Percentiles rank a stretch among this genome's conserved stretches.
These are phyloP conservation scores for Peromyscus aztecus DNA, from an alignment of 2,797 vertebrate species.

Conservation along the genomic window DNA sequence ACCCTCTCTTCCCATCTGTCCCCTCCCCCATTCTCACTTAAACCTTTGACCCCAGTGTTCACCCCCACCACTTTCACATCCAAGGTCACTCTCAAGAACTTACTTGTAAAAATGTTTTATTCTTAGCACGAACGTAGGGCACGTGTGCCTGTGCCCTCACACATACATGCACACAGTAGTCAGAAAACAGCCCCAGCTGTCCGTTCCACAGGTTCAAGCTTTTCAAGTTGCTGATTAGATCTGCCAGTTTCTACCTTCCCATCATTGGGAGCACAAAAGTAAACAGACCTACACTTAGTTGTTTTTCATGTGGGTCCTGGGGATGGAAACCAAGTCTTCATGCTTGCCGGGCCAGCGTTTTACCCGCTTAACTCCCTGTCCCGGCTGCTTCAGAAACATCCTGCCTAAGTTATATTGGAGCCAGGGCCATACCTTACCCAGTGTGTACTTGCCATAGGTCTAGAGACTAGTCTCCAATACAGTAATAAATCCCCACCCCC, in stretches of 20 bases:
- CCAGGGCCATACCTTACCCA: not conserved
- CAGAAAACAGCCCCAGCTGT: not conserved
- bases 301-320: not conserved
- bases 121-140: not conserved
- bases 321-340: not conserved
- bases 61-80: not conserved
- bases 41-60: not conserved
- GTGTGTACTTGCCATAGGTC: not conserved
- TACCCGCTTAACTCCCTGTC: not conserved
- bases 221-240: conserved; percentile 10
- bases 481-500: not conserved
- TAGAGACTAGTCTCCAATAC: not conserved
- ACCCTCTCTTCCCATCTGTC: not conserved
- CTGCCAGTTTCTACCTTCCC: not conserved
- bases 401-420: not conserved
- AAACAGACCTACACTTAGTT: not conserved
- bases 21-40: not conserved
- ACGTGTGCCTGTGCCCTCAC: not conserved
- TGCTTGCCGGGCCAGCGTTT: not conserved
- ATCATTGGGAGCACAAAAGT: not conserved
- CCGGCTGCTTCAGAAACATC: not conserved
- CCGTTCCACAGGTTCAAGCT: not conserved
- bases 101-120: not conserved
- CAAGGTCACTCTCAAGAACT: not conserved
- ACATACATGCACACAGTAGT: not conserved